Evolutionary conservation across 2,888 invertebrate species (phyloP), one percentile per base, ranked within the genome.

Genomic region (Sicus ferrugineus): DNA sequence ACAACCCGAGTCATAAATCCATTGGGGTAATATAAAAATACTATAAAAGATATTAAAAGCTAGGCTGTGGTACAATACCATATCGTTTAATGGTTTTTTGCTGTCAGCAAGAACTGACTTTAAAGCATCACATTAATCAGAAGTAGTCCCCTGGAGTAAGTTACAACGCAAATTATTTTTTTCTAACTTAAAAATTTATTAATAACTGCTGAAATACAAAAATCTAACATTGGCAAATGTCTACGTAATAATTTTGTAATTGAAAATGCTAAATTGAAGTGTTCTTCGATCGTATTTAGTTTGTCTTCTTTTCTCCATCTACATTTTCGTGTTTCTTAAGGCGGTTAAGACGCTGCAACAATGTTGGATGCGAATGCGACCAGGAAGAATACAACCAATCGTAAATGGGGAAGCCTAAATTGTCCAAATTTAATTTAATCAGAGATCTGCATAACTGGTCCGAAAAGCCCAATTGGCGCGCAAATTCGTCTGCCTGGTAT

Each of bases 321-420:
- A 67, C 58, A 54, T 66, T 70, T 34, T 76, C 77, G 38, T 80
- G 67, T 69, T 81, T 74, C 50, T 80, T 78, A 16, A 85, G 76
- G 28, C 84, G 78, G 50, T 88, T 90, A 75, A 99, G 88, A 80
- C 99, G 89, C 84, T 99, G 96, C 71, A 98, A 87, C 30, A 98
- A 87, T n/a, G 98, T 96, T 67, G 99, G 99, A 88, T 99, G 99
- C 3, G 95, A 96, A 86, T 96, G 96, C 85, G 97, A 93, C 95
- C 96, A 98, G 50, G 92, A 89, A 0, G 98, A 98, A 86, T 93
- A 99, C 66, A 97, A 87, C 86, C 91, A 90, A 83, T 99, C 99
- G 82, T 93, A 93, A 73, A 98, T 90, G 0, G 99, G 99, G 86
- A 97, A 98, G 70, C 95, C 93, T 73, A 98, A 89, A 87, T 99